Base-by-base conservation (phyloP, 2,113 vertebrate species). In the Zootoca vivipara region DNA sequence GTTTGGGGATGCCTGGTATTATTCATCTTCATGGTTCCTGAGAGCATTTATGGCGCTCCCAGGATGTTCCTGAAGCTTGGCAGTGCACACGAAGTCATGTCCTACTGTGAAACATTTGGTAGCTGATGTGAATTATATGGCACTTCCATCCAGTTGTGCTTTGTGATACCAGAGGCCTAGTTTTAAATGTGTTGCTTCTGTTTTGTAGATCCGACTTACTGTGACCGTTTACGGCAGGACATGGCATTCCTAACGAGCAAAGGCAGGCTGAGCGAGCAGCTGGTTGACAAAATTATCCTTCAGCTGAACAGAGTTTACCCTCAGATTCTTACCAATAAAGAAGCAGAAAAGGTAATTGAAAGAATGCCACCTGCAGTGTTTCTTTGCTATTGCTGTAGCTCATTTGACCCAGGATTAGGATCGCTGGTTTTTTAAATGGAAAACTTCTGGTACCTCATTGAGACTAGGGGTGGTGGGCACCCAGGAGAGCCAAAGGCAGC, bases 241-340 rank as follows among this genome's bases (percentile, higher is more conserved):
- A 95, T 94, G 3, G 93, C 95, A 82, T 99, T 98, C 95, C 97
- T 99, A 81, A 97, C 92, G 26, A 95, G 95, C 81, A 97, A 96
- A 0, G 95, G 95, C 30, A 95, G 96, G 82, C 93, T 99, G 93
- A 98, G 97, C 69, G 98, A 98, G 8, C 98, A 98, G 85, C 96
- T 98, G 89, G 97, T 98, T 75, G 99, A 99, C 94, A 99, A 97
- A 96, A 96, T 99, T 69, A 96, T 99, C 88, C 97, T 99, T 78
- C 99, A 99, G 96, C 97, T 99, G 67, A 99, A 99, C 93, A 97
- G 99, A 91, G 98, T 99, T 95, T 98, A 99, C 93, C 99, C 99
- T 1, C 99, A 99, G 95, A 97, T 99, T 90, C 98, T 99, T 85
- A 97, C 96, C 33, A 97, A 99, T 95, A 97, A 97, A 92, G 99